Base-by-base conservation (phyloP, 2,797 vertebrate genomes). In the Periparus ater region DNA sequence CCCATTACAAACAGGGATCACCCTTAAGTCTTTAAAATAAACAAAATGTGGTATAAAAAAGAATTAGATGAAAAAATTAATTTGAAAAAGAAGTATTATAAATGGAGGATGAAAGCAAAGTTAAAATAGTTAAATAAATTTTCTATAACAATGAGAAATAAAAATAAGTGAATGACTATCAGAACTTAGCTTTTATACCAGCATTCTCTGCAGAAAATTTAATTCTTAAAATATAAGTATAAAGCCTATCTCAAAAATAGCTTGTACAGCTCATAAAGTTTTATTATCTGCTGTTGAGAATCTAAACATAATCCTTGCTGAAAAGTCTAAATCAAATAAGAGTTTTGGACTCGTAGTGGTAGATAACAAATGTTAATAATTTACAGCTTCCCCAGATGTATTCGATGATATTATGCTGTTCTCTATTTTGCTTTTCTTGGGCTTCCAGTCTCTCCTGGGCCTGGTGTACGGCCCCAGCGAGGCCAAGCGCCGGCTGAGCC, bases 371-470 rank as follows among this genome's bases (percentile, higher is more conserved):
- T 4, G 0, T 30, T 48, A 14, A 55, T 5, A 20, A 40, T 36
- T 29, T 23, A 60, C 18, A 3, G 11, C 3, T 60, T 34, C 25
- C 44, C 29, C 4, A 21, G 13, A 29, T 63, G 7, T 86, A 42
- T 50, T 73, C 36, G 23, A 0, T 54, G 48, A 26, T 82, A 14
- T 72, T 47, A 4, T 15, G 40, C 17, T 11, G 4, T 66, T 71
- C 29, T 87, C 36, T 78, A 16, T 32, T 60, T 65, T 81, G 29
- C 23, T 73, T 44, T 57, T n/a, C 61, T 94, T 47, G 86, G 51
- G 55, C 30, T 53, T 67, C 66, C 68, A 98, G 98, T 95, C 97
- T 94, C 95, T 98, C 30, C 94, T 97, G 86, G 91, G 96, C 26
- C 90, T 96, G n/a, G 20, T 34, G 16, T 66, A 91, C 0, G 26